phyloP scores from a whole-genome alignment of 1,140 invertebrate genomes.

The Trichonephila clavata region DNA sequence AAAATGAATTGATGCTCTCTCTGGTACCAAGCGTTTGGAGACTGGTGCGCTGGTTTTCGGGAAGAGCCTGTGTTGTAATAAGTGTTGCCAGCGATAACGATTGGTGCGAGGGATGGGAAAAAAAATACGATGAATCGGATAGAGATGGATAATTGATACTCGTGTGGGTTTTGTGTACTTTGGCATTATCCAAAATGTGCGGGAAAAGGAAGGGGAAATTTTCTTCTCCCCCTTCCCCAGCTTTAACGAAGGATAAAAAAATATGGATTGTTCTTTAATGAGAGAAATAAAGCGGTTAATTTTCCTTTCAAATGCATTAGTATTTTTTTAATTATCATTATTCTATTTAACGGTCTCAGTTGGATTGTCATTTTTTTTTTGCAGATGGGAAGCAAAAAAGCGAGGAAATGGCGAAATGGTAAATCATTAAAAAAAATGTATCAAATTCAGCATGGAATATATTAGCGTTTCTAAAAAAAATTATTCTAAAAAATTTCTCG shows the following conservation, averaged over 20 bases:
- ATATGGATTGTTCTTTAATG: not conserved
- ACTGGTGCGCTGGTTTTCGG: slow-evolving; percentile 16
- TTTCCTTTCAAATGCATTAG: not conserved
- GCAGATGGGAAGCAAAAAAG: not conserved
- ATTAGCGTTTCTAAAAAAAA: no score
- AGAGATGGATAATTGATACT: slow-evolving; percentile 25
- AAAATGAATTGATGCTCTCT: slow-evolving; percentile 42
- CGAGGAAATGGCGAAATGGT: no score
- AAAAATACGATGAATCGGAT: not conserved
- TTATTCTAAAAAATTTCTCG: no score
- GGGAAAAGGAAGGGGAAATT: not conserved
- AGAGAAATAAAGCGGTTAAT: not conserved
- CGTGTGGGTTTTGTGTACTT: not conserved
- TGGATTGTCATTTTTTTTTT: not conserved
- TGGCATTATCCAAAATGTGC: not conserved
- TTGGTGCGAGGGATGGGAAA: not conserved
- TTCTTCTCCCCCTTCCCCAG: not conserved
- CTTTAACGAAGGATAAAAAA: not conserved
- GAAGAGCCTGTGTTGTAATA: not conserved
- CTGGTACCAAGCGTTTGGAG: not conserved
- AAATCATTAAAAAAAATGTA: no score
- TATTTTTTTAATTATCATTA: no score
- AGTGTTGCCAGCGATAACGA: slow-evolving; percentile 5
- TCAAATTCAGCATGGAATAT: no score
- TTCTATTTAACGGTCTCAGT: not conserved